phyloP scores from a whole-genome alignment of 2,888 invertebrate species.

The Mythimna vitellina region DNA sequence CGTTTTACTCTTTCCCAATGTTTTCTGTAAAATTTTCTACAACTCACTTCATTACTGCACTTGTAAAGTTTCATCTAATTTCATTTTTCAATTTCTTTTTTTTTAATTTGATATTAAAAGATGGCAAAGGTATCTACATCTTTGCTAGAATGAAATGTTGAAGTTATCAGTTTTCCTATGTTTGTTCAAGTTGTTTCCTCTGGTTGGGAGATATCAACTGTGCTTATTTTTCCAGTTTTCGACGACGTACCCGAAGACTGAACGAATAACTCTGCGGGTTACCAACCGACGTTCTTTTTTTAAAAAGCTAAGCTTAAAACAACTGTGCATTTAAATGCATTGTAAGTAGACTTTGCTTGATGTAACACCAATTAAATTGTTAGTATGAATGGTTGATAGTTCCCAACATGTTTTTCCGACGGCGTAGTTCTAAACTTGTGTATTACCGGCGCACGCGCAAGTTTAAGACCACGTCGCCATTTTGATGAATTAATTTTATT shows the following conservation, averaged over 20 bases:
- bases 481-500: slow-evolving; percentile 75
- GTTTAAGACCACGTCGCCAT: slow-evolving; percentile 66
- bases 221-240: slow-evolving; percentile 62
- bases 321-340: slow-evolving; percentile 60
- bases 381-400: slow-evolving; percentile 60
- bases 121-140: not conserved
- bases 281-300: slow-evolving; percentile 52
- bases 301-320: slow-evolving; percentile 57
- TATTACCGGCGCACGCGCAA: slow-evolving; percentile 33
- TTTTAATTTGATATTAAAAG: not conserved
- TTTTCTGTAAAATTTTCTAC: not conserved
- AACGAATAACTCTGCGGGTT: slow-evolving; percentile 53
- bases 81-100: not conserved
- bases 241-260: slow-evolving; percentile 54
- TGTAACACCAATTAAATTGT: slow-evolving; percentile 50
- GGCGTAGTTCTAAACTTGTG: slow-evolving; percentile 53
- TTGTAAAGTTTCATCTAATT: no score
- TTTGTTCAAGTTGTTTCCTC: slow-evolving; percentile 16
- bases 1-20: not conserved
- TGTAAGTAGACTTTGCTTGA: slow-evolving; percentile 53
- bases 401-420: slow-evolving; percentile 51
- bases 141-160: not conserved
- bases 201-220: slow-evolving; percentile 51
- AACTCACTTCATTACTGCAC: not conserved
- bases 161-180: slow-evolving; percentile 1